Conservation (phyloP, 2,888 invertebrate genomes). For the Macaria liturata region DNA sequence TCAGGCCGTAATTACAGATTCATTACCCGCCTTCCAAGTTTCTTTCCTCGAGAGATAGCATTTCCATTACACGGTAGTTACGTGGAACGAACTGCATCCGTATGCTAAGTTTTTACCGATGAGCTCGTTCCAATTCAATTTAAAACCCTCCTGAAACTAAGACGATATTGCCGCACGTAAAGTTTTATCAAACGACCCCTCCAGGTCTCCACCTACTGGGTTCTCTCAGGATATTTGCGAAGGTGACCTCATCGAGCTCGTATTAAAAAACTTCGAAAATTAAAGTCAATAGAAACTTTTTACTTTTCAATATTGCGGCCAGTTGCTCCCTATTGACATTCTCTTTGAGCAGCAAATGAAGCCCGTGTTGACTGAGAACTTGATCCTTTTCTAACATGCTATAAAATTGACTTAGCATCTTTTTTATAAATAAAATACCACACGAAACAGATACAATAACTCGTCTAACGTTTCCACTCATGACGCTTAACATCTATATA, state of each 20-base stretch:
- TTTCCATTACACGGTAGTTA: slow-evolving; percentile 52
- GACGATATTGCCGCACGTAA: slow-evolving; percentile 33
- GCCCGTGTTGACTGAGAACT: too few species aligned
- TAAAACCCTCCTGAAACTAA: slow-evolving; percentile 22
- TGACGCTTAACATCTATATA: too few species aligned
- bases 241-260: slow-evolving; percentile 28
- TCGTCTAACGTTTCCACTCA: too few species aligned
- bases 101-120: slow-evolving; percentile 42
- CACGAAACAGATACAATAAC: too few species aligned
- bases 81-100: slow-evolving; percentile 45
- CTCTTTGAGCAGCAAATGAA: slow-evolving; percentile 9
- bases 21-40: slow-evolving; percentile 44
- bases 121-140: slow-evolving; percentile 32
- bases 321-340: slow-evolving; percentile 15
- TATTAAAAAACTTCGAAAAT: slow-evolving; percentile 36
- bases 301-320: slow-evolving; percentile 17
- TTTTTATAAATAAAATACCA: too few species aligned
- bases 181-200: slow-evolving; percentile 37
- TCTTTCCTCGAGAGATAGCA: slow-evolving; percentile 43
- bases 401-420: too few species aligned
- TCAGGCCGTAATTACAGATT: slow-evolving; percentile 45
- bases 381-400: too few species aligned
- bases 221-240: slow-evolving; percentile 30
- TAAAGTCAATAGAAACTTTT: slow-evolving; percentile 27
- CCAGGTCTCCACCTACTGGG: slow-evolving; percentile 33